phyloP scores from a whole-genome alignment of 2,113 vertebrate species.

The Rhineura floridana region DNA sequence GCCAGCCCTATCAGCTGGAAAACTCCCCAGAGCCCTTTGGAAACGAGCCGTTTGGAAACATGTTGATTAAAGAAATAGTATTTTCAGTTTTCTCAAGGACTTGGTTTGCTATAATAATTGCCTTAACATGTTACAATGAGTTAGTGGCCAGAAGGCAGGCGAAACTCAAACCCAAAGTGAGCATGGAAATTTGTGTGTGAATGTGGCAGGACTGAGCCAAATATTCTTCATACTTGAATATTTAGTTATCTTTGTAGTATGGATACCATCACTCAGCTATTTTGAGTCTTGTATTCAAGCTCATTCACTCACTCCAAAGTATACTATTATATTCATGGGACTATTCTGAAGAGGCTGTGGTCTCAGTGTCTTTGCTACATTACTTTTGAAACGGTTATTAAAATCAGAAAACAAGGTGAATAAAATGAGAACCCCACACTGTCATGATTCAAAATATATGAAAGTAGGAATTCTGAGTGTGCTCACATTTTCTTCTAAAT shows the following conservation, averaged over 20 bases:
- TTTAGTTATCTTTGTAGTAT: background rate
- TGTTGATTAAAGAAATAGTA: background rate
- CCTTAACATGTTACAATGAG: background rate
- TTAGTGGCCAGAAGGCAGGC: background rate
- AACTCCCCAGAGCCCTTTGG: no score
- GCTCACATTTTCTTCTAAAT: slow-evolving; percentile 17
- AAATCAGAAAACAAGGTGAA: slow-evolving; percentile 8
- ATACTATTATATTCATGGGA: background rate
- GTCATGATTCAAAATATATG: background rate
- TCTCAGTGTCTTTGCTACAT: background rate
- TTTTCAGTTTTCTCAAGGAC: background rate
- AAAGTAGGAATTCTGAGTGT: slow-evolving; percentile 3
- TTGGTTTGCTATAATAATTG: background rate
- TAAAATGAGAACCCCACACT: background rate
- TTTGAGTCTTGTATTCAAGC: background rate
- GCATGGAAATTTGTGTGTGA: background rate
- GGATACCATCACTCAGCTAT: background rate
- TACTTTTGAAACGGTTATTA: slow-evolving; percentile 14
- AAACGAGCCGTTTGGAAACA: no score
- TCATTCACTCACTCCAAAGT: background rate
- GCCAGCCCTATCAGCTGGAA: no score
- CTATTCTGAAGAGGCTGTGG: background rate
- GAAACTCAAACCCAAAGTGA: background rate
- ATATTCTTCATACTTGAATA: background rate
- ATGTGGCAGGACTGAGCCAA: background rate